These are phyloP conservation scores for Tachypleus tridentatus DNA, from an alignment of 1,140 invertebrate genomes.

Conservation along the genomic window DNA sequence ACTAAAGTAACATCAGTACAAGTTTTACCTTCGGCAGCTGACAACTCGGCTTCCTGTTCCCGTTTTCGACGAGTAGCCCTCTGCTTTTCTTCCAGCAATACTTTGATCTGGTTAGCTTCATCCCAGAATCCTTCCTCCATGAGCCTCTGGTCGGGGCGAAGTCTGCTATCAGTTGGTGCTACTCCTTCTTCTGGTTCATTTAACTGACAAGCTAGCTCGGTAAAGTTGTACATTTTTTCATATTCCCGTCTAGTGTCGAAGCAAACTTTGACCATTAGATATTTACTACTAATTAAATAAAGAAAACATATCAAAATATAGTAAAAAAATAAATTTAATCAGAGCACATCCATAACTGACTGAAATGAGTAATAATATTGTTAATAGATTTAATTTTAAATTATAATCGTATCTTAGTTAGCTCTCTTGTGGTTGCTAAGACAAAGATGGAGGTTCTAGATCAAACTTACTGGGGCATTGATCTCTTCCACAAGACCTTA, in stretches of 20 bases:
- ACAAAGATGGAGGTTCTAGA: slow-evolving; percentile 6
- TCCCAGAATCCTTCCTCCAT: slow-evolving; percentile 97
- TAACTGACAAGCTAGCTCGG: slow-evolving; percentile 82
- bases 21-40: slow-evolving; percentile 50
- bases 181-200: slow-evolving; percentile 88
- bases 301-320: too few species aligned
- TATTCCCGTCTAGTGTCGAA: slow-evolving; percentile 32
- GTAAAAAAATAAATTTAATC: too few species aligned
- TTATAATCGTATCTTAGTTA: too few species aligned
- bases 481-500: slow-evolving; percentile 71
- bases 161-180: slow-evolving; percentile 94
- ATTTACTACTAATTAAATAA: too few species aligned
- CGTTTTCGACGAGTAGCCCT: slow-evolving; percentile 51
- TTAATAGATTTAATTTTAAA: too few species aligned
- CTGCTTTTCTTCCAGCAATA: slow-evolving; percentile 88
- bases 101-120: slow-evolving; percentile 85
- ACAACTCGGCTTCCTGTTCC: slow-evolving; percentile 64
- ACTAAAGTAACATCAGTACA: neutral
- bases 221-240: slow-evolving; percentile 87
- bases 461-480: slow-evolving; percentile 47
- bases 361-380: too few species aligned
- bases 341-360: too few species aligned
- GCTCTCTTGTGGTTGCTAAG: slow-evolving; percentile 35
- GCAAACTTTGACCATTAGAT: too few species aligned
- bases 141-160: slow-evolving; percentile 85